A percentile compares a stretch with the other conserved stretches of the same genome.
Conservation (phyloP, 2,113 vertebrate species). For the Lampris incognitus region DNA sequence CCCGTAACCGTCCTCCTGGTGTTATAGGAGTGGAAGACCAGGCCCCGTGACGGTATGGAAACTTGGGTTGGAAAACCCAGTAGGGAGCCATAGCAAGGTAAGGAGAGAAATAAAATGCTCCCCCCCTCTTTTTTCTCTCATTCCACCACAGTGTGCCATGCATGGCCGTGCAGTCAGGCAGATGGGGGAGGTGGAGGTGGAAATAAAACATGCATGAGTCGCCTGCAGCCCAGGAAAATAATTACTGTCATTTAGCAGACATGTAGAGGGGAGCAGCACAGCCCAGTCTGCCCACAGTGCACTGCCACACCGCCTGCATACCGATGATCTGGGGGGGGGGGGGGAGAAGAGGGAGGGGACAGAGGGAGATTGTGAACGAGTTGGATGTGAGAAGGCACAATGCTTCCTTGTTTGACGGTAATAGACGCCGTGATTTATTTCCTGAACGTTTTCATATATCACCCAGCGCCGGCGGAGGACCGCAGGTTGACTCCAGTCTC, state of each 20-base stretch:
- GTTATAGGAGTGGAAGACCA: constrained; percentile 54
- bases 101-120: constrained; percentile 68
- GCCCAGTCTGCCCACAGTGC: constrained; percentile 70
- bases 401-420: constrained; percentile 52
- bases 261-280: constrained; percentile 73
- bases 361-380: constrained; percentile 42
- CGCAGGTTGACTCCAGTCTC: background rate
- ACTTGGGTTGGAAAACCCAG: constrained; percentile 53
- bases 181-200: constrained; percentile 79
- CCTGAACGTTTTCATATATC: constrained; percentile 41
- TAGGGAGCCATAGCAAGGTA: constrained; percentile 66
- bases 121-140: constrained; percentile 28
- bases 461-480: constrained; percentile 25
- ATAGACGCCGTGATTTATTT: constrained; percentile 58
- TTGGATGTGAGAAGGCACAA: constrained; percentile 29
- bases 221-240: constrained; percentile 99
- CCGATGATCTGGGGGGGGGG: constrained; percentile 70
- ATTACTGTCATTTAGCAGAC: constrained; percentile 97
- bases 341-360: constrained; percentile 49
- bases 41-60: constrained; percentile 55
- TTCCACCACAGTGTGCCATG: constrained; percentile 57
- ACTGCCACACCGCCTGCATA: constrained; percentile 68
- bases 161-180: constrained; percentile 69
- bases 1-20: constrained; percentile 60
- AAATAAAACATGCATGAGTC: constrained; percentile 93